Evolutionary conservation across 2,113 vertebrate species (phyloP).

Genomic region (Albula goreensis): DNA sequence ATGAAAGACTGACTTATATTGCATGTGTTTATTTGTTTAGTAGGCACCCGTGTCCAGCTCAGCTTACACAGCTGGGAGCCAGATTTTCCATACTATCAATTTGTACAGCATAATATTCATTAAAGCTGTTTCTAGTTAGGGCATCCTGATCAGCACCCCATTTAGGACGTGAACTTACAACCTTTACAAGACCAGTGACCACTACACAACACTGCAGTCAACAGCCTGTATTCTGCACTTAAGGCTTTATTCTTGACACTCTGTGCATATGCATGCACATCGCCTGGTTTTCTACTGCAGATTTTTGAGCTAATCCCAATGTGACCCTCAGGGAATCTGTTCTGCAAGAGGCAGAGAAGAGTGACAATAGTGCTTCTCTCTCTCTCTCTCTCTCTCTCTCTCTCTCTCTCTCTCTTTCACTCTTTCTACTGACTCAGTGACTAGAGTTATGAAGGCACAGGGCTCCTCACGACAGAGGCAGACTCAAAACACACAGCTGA

Average conservation of each 20-base stretch:
- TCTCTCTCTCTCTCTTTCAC: background rate
- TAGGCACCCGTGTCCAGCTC: too few relatives aligned
- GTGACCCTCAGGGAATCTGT: slow-evolving; percentile 15
- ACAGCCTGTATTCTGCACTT: background rate
- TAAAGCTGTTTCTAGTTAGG: too few relatives aligned
- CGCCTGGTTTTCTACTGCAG: background rate
- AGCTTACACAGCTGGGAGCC: too few relatives aligned
- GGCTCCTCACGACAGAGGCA: background rate
- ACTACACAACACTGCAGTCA: too few relatives aligned
- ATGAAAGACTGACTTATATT: too few relatives aligned
- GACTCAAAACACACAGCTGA: background rate
- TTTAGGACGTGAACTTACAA: too few relatives aligned
- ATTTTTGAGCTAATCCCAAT: background rate
- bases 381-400: background rate
- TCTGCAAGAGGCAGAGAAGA: background rate
- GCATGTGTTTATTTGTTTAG: too few relatives aligned
- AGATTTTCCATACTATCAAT: too few relatives aligned
- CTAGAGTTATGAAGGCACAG: background rate
- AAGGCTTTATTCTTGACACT: background rate
- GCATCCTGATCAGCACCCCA: too few relatives aligned
- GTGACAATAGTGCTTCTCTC: slow-evolving; percentile 12
- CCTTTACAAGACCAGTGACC: too few relatives aligned
- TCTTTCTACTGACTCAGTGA: too few relatives aligned
- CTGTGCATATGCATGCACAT: background rate
- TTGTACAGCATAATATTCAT: too few relatives aligned